These are phyloP conservation scores for Deilephila porcellus DNA, from an alignment of 2,888 invertebrate species.

Conservation along the genomic window DNA sequence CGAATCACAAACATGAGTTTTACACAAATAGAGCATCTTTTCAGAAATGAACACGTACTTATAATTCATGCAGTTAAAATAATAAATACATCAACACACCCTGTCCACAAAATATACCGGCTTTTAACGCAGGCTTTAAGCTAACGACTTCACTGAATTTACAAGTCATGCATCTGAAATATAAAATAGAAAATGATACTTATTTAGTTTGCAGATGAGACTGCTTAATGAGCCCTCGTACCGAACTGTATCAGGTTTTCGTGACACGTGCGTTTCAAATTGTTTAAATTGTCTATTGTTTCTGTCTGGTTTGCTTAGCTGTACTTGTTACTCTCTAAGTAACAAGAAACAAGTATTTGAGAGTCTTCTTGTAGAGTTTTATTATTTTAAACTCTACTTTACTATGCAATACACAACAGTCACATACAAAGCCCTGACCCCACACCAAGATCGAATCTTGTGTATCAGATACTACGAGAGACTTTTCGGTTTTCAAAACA, in stretches of 20 bases:
- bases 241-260: neutral
- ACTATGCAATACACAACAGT: too few relatives aligned
- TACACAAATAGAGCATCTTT: too few relatives aligned
- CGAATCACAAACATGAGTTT: too few relatives aligned
- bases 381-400: neutral
- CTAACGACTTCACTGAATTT: neutral
- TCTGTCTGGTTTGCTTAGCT: neutral
- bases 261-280: constrained; percentile 7
- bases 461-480: too few relatives aligned
- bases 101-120: neutral
- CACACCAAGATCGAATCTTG: too few relatives aligned
- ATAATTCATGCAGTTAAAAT: too few relatives aligned
- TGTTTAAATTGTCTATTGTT: constrained; percentile 10
- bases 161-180: neutral
- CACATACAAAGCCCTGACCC: too few relatives aligned
- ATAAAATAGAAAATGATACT: constrained; percentile 18
- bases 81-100: too few relatives aligned
- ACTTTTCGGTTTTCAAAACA: too few relatives aligned
- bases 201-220: neutral
- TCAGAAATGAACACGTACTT: too few relatives aligned
- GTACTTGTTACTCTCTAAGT: neutral
- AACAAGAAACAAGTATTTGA: neutral
- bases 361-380: neutral
- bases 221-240: neutral
- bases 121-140: too few relatives aligned